phyloP scores from a whole-genome alignment of 1,140 invertebrate genomes.

The Zaprionus vittiger region DNA sequence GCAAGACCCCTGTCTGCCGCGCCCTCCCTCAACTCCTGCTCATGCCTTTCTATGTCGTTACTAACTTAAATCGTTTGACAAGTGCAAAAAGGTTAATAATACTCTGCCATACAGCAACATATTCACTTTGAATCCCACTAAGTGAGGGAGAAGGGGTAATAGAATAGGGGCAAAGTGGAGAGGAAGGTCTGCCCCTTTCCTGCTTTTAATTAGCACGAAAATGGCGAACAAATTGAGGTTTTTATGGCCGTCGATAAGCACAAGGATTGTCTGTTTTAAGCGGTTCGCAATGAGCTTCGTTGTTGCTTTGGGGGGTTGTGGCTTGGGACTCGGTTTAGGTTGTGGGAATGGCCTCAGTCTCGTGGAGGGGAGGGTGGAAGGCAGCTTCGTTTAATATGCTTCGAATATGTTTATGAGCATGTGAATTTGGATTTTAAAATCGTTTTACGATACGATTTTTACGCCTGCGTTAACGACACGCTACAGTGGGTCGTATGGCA shows the following conservation, averaged over 20 bases:
- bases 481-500: slow-evolving; percentile 27
- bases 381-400: slow-evolving; percentile 12
- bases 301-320: background rate
- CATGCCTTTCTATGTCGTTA: background rate
- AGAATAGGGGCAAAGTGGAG: background rate
- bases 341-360: background rate
- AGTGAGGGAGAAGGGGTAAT: too few relatives aligned
- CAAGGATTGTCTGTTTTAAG: slow-evolving; percentile 15
- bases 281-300: slow-evolving; percentile 3
- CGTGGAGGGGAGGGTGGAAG: too few relatives aligned
- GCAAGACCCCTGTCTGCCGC: too few relatives aligned
- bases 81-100: slow-evolving; percentile 8
- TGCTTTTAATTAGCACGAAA: slow-evolving; percentile 18
- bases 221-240: slow-evolving; percentile 7
- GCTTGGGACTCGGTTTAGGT: background rate
- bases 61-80: slow-evolving; percentile 1
- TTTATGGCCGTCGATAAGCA: slow-evolving; percentile 43
- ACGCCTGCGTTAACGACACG: slow-evolving; percentile 50
- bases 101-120: background rate
- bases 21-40: background rate
- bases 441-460: slow-evolving; percentile 55
- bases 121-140: background rate
- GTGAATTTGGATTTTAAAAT: slow-evolving; percentile 56
- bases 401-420: slow-evolving; percentile 51
- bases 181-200: background rate